Conservation (phyloP, 2,888 invertebrate species). For the Epinotia nisella region DNA sequence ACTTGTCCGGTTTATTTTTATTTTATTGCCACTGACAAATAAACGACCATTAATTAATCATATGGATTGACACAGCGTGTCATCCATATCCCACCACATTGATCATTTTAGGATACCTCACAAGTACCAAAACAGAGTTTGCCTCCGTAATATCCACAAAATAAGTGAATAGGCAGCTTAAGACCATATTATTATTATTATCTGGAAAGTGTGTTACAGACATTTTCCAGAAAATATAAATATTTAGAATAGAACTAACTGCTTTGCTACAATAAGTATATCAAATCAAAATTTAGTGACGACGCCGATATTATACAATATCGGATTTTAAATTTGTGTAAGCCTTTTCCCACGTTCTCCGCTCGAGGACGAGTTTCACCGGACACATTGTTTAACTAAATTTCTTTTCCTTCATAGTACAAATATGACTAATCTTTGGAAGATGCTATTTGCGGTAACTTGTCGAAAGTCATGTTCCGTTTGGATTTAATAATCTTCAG, state of each 20-base stretch:
- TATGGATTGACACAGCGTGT: no score
- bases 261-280: background rate
- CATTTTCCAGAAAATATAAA: no score
- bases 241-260: background rate
- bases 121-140: no score
- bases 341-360: slow-evolving; percentile 40
- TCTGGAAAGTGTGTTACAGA: no score
- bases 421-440: slow-evolving; percentile 30
- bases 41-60: no score
- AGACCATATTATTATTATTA: no score
- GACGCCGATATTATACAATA: background rate
- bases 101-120: no score
- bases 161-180: no score
- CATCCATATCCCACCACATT: no score
- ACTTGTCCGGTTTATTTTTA: no score
- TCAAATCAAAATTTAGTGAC: background rate
- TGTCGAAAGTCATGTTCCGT: slow-evolving; percentile 33
- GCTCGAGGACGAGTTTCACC: slow-evolving; percentile 42
- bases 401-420: slow-evolving; percentile 36
- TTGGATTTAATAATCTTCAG: background rate
- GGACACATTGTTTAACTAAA: slow-evolving; percentile 44
- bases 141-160: no score
- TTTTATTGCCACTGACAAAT: no score
- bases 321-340: slow-evolving; percentile 11
- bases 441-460: slow-evolving; percentile 24